Evolutionary conservation across 1,140 invertebrate species (phyloP).

Genomic region (Dreissena rostriformis): DNA sequence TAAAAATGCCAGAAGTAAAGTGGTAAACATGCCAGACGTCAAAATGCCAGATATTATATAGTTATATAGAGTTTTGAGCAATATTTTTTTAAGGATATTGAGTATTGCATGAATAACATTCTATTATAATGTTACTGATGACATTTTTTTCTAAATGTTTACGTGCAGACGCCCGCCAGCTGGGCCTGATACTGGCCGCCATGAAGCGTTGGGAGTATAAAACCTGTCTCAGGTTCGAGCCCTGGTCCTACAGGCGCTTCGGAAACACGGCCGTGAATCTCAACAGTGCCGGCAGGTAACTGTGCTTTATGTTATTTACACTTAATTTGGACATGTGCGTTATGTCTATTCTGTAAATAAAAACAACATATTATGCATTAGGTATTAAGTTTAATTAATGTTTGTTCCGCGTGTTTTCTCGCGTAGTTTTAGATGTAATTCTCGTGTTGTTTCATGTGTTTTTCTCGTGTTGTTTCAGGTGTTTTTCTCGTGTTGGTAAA

Average conservation of each 20-base stretch:
- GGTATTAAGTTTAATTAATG: not conserved
- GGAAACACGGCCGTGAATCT: conserved; percentile 15
- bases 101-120: too few species aligned
- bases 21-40: too few species aligned
- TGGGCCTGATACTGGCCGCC: conserved; percentile 31
- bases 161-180: not conserved
- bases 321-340: not conserved
- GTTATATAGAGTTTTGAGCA: too few species aligned
- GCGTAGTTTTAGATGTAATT: conserved; percentile 46
- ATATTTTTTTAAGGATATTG: too few species aligned
- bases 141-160: too few species aligned
- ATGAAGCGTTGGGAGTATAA: conserved; percentile 52
- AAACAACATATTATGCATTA: conserved; percentile 1
- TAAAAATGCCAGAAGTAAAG: too few species aligned
- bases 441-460: not conserved
- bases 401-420: not conserved
- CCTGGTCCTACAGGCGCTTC: conserved; percentile 23
- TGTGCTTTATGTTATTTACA: not conserved
- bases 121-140: too few species aligned
- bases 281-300: conserved; percentile 50
- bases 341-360: not conserved
- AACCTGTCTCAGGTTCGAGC: conserved; percentile 49
- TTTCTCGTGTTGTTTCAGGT: not conserved
- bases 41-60: too few species aligned
- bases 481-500: conserved; percentile 60